Evolutionary conservation across 2,888 invertebrate genomes (phyloP).

Genomic region (Mechanitis messenoides): DNA sequence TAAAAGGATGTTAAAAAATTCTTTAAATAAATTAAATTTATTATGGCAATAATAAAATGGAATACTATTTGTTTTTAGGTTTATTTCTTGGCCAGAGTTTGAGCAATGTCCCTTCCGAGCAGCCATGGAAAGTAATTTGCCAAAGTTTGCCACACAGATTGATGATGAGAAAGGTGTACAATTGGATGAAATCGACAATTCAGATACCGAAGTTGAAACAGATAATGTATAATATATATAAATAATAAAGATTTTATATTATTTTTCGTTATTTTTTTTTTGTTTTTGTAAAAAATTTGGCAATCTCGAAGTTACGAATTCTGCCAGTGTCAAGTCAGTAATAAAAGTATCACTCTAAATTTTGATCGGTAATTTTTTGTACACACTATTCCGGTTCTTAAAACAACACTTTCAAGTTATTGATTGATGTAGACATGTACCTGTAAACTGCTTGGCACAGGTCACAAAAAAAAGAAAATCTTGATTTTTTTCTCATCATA

Average conservation of each 20-base stretch:
- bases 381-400: too few relatives aligned
- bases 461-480: too few relatives aligned
- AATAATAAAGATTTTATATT: slow-evolving; percentile 8
- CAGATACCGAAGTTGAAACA: slow-evolving; percentile 39
- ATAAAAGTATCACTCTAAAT: too few relatives aligned
- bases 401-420: too few relatives aligned
- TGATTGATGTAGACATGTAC: too few relatives aligned
- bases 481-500: too few relatives aligned
- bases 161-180: slow-evolving; percentile 53
- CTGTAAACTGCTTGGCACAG: too few relatives aligned
- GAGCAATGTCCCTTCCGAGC: slow-evolving; percentile 79
- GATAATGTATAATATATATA: slow-evolving; percentile 15
- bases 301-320: too few relatives aligned
- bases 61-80: slow-evolving; percentile 46
- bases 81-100: slow-evolving; percentile 81
- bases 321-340: too few relatives aligned
- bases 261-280: slow-evolving; percentile 8
- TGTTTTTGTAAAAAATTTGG: slow-evolving; percentile 6
- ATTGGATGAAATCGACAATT: slow-evolving; percentile 54
- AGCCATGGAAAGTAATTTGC: slow-evolving; percentile 79
- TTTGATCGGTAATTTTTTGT: neutral
- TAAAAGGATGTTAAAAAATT: neutral
- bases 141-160: slow-evolving; percentile 54
- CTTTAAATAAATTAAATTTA: neutral
- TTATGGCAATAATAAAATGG: too few relatives aligned